phyloP scores from a whole-genome alignment of 2,888 invertebrate species.

The Drosophila meridiana region DNA sequence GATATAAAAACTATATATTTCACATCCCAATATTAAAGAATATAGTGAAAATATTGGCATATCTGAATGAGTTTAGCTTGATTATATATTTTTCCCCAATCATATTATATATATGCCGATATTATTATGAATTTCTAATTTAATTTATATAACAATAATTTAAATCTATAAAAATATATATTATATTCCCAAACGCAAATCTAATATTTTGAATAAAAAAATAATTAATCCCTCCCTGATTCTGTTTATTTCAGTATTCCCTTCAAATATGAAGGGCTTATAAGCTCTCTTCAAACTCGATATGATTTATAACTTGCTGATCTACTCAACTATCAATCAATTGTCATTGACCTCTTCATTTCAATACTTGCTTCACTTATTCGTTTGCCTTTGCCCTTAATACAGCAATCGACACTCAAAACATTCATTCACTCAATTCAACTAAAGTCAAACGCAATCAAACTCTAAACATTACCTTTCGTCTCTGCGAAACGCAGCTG shows the following conservation, averaged over 20 bases:
- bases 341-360: not conserved
- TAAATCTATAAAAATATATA: not conserved
- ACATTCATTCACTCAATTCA: constrained; percentile 3
- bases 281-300: not conserved
- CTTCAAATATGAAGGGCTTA: not conserved
- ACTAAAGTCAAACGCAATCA: constrained; percentile 1
- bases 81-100: not conserved
- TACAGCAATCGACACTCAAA: constrained; percentile 37
- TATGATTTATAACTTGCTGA: not conserved
- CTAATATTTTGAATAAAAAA: no score
- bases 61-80: not conserved
- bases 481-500: constrained; percentile 47
- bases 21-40: no score
- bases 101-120: not conserved
- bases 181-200: no score
- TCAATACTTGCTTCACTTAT: constrained; percentile 3
- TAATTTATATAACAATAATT: no score
- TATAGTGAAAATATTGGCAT: not conserved
- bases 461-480: not conserved
- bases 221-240: not conserved
- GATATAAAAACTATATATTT: no score
- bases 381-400: constrained; percentile 26
- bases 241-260: not conserved
- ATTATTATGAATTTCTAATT: no score
- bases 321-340: no score